Evolutionary conservation across 37 sponge, comb jelly and placozoan genomes (phyloP), one percentile per base, ranked within the genome.

Genomic region (Axinella damicornis): DNA sequence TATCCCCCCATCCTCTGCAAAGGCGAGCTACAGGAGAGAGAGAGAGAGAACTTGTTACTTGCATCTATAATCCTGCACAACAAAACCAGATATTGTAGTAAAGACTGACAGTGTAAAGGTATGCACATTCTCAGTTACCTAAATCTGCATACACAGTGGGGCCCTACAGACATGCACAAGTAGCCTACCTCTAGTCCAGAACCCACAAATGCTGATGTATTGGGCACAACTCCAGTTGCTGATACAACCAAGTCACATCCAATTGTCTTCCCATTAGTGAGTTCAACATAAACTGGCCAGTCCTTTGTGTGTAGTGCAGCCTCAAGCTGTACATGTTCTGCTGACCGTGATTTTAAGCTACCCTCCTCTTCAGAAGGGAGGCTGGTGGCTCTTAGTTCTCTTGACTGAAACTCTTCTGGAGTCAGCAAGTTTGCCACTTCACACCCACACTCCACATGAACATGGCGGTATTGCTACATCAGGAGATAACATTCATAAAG

Each of bases 181-280:
- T 46, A 12, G 6, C 46, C 9, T 9, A 46, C 46, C 46, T 46
- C 46, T 9, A 46, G 46, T 9, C 46, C 46, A 46, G 46, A 46
- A 9, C 46, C 46, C 4, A 9, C 46, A 46, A 46, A 46, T 9
- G 46, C 46, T 46, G 9, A 46, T 27, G 41, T 52, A 68, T 83
- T 88, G 22, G 99, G 99, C 11, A 79, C 39, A 2, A 96, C 97
- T 18, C 99, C 99, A 54, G 97, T 99, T 30, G 99, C 99, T 20
- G 97, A 97, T 33, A 99, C 92, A 20, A 99, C 65, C 28, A 99
- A n/a, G 53, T 99, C 99, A 81, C 96, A 94, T 9, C 94, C 96
- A 68, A 76, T 85, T 33, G 91, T 60, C 24, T 57, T 84, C 21
- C 94, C 88, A 80, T 94, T 99, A n/a, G 90, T 95, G 33, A 99